Evolutionary conservation across 1,140 invertebrate genomes (phyloP), one percentile per base, ranked within the genome.

Genomic region (Brevipalpus yothersi): DNA sequence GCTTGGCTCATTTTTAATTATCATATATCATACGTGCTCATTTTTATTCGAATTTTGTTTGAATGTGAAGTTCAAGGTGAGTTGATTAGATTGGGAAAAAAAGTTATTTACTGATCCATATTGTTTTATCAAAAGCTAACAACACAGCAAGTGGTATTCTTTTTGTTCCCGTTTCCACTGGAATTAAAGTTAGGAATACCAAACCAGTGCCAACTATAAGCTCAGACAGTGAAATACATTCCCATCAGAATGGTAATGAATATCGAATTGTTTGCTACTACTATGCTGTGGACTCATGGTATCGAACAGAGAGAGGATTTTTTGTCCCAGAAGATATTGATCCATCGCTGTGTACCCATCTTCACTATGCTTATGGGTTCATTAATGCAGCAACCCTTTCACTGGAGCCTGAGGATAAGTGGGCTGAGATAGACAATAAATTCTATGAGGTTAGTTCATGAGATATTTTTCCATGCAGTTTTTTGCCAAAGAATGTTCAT

Each of bases 281-380:
- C 17, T 51, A 51, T 51, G 49, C 49, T 1, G 49, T 51, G 9
- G 49, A 51, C 2, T 7, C 49, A 1, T 51, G 49, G 49, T 51
- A 51, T 15, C 9, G 49, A 15, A 51, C 8, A 8, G 21, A 19
- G 8, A n/a, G 49, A 17, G 49, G 49, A 8, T 19, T 51, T 7
- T 51, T 51, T 1, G n/a, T 51, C 2, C 91, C 91, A 0, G 90
- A 95, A 73, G 86, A 95, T 69, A 92, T 95, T 61, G 82, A 89
- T 58, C 86, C 90, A 1, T 83, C 89, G 71, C 77, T 95, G 8
- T 95, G 91, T 71, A 94, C 90, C 0, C 91, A 95, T 73, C 76
- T 94, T 65, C 86, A 94, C 65, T 94, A 89, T 71, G 86, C 90
- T 21, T 94, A 94, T 70, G 88, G 84, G n/a, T 80, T 80, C 11